Evolutionary conservation across 92 coral and sea anemone genomes (phyloP).

Genomic region (Heteractis magnifica): DNA sequence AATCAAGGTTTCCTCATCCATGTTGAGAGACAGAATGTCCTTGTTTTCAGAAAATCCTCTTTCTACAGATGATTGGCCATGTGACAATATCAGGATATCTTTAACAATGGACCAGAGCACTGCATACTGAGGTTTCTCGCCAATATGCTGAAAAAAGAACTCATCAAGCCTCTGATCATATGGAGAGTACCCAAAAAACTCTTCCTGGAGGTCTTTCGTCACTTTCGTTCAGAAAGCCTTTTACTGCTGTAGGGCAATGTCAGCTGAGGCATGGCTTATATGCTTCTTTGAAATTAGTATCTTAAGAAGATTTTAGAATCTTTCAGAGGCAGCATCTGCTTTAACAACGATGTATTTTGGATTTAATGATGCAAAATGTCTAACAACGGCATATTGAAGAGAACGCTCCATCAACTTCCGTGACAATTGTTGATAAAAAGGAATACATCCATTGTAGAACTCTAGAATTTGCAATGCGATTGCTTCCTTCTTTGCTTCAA

Average conservation of each 20-base stretch:
- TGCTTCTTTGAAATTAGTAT: slow-evolving; percentile 37
- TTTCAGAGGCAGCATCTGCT: slow-evolving; percentile 36
- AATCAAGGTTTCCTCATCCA: slow-evolving; percentile 44
- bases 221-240: slow-evolving; percentile 29
- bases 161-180: not conserved
- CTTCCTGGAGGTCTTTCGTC: slow-evolving; percentile 41
- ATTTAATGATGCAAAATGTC: not conserved
- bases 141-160: slow-evolving; percentile 11
- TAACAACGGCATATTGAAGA: no score
- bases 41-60: slow-evolving; percentile 45
- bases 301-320: slow-evolving; percentile 37
- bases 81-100: slow-evolving; percentile 33
- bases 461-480: no score
- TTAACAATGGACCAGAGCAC: slow-evolving; percentile 33
- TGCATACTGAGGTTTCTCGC: slow-evolving; percentile 41
- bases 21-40: slow-evolving; percentile 42
- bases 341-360: slow-evolving; percentile 33
- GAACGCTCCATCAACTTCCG: no score
- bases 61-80: slow-evolving; percentile 42
- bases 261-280: slow-evolving; percentile 44
- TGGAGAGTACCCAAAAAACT: not conserved
- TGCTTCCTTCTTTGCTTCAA: no score
- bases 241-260: slow-evolving; percentile 46
- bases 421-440: no score
- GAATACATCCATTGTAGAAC: no score